Percentiles rank a stretch among this genome's conserved stretches.
Evolutionary conservation across 2,797 vertebrate species (phyloP).

Genomic region (Coilia nasus): DNA sequence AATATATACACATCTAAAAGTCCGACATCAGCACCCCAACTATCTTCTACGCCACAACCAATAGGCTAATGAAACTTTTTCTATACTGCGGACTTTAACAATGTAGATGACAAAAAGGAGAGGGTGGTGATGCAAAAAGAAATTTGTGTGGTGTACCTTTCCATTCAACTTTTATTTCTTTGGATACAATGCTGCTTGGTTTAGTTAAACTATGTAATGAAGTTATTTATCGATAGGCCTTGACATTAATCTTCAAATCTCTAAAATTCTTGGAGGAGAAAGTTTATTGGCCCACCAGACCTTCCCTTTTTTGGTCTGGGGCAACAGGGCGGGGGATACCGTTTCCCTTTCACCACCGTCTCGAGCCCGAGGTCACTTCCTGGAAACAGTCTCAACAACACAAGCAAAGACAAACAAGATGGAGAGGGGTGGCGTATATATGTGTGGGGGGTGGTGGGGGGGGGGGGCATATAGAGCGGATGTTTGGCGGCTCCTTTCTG

Average conservation of each 20-base stretch:
- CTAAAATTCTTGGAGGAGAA: too few species aligned
- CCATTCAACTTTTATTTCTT: too few species aligned
- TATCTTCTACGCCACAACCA: background rate
- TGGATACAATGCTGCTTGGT: too few species aligned
- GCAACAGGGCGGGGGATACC: constrained; percentile 21
- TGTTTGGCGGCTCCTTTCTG: constrained; percentile 60
- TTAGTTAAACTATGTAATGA: too few species aligned
- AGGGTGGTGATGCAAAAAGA: background rate
- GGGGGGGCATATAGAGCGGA: constrained; percentile 55
- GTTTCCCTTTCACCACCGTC: constrained; percentile 39
- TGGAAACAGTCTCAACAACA: constrained; percentile 73
- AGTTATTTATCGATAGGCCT: too few species aligned
- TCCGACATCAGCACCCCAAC: background rate
- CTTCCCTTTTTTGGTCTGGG: constrained; percentile 30
- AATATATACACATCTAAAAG: background rate
- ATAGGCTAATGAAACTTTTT: background rate
- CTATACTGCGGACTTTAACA: background rate
- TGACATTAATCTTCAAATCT: too few species aligned
- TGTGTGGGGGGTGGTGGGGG: too few species aligned
- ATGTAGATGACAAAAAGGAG: background rate
- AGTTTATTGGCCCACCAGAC: background rate
- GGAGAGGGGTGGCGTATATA: too few species aligned
- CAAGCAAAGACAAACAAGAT: constrained; percentile 67
- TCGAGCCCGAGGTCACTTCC: constrained; percentile 74
- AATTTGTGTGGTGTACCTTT: too few species aligned